These are phyloP conservation scores for Hirtodrosophila confusa DNA, from an alignment of 2,888 invertebrate species.

Conservation along the genomic window DNA sequence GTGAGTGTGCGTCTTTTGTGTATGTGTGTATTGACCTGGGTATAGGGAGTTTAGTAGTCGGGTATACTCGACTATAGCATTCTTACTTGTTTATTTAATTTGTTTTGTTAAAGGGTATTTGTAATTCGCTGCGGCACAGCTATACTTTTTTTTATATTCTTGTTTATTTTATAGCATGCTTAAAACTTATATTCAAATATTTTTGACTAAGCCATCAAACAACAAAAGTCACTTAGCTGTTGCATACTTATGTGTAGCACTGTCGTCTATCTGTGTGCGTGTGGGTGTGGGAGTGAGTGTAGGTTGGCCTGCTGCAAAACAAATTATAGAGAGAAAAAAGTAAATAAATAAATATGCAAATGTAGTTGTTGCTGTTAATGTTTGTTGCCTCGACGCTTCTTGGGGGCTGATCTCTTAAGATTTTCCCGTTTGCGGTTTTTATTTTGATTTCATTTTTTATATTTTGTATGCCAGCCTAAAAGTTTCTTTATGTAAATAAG, in stretches of 20 bases:
- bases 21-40: no score
- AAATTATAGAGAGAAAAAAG: constrained; percentile 64
- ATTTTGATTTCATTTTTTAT: constrained; percentile 57
- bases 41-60: no score
- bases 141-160: not conserved
- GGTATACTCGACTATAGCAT: no score
- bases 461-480: constrained; percentile 52
- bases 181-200: constrained; percentile 43
- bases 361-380: constrained; percentile 70
- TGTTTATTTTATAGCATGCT: constrained; percentile 46
- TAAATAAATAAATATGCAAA: constrained; percentile 75
- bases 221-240: constrained; percentile 71
- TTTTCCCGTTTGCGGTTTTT: constrained; percentile 67
- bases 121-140: not conserved
- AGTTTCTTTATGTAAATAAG: constrained; percentile 79
- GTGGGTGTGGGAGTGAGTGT: constrained; percentile 26
- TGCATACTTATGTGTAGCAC: constrained; percentile 48
- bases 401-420: constrained; percentile 26
- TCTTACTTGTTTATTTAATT: no score
- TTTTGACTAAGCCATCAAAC: constrained; percentile 55
- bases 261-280: not conserved
- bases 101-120: constrained; percentile 12
- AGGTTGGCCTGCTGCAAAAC: constrained; percentile 35
- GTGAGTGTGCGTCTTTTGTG: no score
- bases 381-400: constrained; percentile 39